Conservation (phyloP, 1,140 invertebrate species). For the Neodiprion fabricii region DNA sequence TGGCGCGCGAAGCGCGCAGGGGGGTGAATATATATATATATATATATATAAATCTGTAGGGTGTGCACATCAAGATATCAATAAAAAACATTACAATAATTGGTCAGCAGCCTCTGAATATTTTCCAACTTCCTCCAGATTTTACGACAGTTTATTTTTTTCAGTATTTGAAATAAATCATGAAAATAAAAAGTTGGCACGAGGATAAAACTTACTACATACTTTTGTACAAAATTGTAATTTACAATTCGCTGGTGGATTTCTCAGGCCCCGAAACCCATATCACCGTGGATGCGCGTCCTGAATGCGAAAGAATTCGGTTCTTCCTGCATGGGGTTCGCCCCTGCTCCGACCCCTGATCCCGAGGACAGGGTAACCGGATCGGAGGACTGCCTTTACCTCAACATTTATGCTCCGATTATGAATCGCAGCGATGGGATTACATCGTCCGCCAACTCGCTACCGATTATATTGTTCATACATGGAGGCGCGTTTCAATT, state of each 20-base stretch:
- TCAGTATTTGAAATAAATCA: too few relatives aligned
- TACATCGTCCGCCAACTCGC: constrained; percentile 10
- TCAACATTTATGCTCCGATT: constrained; percentile 66
- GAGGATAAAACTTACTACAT: too few relatives aligned
- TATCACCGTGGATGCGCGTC: constrained; percentile 54
- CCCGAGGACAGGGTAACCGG: constrained; percentile 44
- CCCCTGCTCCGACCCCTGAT: constrained; percentile 31
- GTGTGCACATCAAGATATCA: too few relatives aligned
- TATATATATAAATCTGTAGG: too few relatives aligned
- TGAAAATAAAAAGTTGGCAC: too few relatives aligned
- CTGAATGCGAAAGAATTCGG: constrained; percentile 52
- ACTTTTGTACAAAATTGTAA: too few relatives aligned
- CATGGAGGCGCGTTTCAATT: constrained; percentile 53
- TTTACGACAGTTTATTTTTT: too few relatives aligned
- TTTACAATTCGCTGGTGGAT: constrained; percentile 1
- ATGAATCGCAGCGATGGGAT: constrained; percentile 12
- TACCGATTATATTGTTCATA: constrained; percentile 54
- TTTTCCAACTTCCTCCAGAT: too few relatives aligned
- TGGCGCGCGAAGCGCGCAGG: too few relatives aligned
- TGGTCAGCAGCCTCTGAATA: too few relatives aligned
- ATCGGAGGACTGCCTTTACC: constrained; percentile 66
- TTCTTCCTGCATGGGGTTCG: constrained; percentile 53
- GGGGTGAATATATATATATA: too few relatives aligned
- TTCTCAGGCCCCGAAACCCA: constrained; percentile 48
- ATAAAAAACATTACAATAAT: too few relatives aligned